Evolutionary conservation across 2,797 vertebrate genomes (phyloP).

Genomic region (Anguilla megastoma): DNA sequence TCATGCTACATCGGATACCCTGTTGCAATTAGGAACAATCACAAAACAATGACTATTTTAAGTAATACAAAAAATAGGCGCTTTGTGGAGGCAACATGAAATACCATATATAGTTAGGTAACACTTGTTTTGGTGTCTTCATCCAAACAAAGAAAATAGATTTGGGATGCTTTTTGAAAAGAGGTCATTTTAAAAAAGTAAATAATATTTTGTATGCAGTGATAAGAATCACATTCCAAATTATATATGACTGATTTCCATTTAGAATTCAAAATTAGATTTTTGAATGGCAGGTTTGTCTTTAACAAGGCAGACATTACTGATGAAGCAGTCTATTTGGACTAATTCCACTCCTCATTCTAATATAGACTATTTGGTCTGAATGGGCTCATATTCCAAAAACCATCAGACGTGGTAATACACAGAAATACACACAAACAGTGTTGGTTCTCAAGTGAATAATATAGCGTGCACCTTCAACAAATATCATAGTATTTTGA

Average conservation of each 20-base stretch:
- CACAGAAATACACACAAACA: constrained; percentile 1
- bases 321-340: background rate
- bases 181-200: too few species aligned
- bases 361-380: background rate
- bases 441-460: constrained; percentile 14
- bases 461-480: background rate
- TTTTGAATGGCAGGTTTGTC: background rate
- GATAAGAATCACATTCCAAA: background rate
- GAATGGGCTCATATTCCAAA: background rate
- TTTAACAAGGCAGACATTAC: background rate
- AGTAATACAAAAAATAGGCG: background rate
- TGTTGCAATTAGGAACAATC: too few species aligned
- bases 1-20: background rate
- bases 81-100: too few species aligned
- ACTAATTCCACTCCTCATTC: background rate
- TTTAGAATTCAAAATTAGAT: too few species aligned
- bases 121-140: background rate
- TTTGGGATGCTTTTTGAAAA: too few species aligned
- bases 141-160: background rate
- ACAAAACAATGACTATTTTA: too few species aligned
- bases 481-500: constrained; percentile 13
- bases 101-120: background rate
- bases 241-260: too few species aligned
- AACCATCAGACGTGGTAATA: background rate
- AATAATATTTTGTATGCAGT: too few species aligned